Evolutionary conservation across 2,113 vertebrate genomes (phyloP), one percentile per base, ranked within the genome.

Genomic region (Tachysurus vachellii): DNA sequence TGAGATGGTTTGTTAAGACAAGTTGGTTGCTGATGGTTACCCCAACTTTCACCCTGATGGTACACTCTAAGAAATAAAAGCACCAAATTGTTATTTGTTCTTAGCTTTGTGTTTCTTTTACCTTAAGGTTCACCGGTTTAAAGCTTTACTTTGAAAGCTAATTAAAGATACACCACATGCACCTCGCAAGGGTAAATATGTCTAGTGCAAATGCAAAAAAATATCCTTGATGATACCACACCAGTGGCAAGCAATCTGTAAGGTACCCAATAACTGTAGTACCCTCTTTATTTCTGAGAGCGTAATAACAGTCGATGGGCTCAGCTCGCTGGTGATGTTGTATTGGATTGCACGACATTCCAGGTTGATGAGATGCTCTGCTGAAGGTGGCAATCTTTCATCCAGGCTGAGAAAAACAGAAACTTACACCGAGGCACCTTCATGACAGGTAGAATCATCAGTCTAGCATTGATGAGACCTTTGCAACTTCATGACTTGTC

Each of bases 381-480:
- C 36, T 12, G 21, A 75, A n/a, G 19, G 42, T 75, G 71, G 42
- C 23, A 75, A 75, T 75, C 17, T 47, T 77, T 14, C 13, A n/a
- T 53, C 26, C 73, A n/a, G 73, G 23, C 73, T 53, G 26, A 53
- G 12, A 76, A n/a, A n/a, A 77, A 53, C 23, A 77, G 75, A 23
- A 13, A 77, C 44, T n/a, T 53, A 53, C 1, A 21, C 47, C 16
- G 21, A 50, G 31, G 17, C 68, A 42, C 31, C 64, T 2, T 36
- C 47, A 14, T 76, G 47, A 50, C 73, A 76, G 36, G 42, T 75
- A 23, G 17, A 44, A 21, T 47, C 4, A 75, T 44, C 23, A 47
- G 70, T 73, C 44, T 47, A 73, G 23, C 70, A 73, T 42, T 76
- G 76, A 50, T 56, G 50, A 79, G 76, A 56, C 26, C n/a, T 56